These are phyloP conservation scores for Aphyosemion australe DNA, from an alignment of 2,113 vertebrate genomes.

Conservation along the genomic window DNA sequence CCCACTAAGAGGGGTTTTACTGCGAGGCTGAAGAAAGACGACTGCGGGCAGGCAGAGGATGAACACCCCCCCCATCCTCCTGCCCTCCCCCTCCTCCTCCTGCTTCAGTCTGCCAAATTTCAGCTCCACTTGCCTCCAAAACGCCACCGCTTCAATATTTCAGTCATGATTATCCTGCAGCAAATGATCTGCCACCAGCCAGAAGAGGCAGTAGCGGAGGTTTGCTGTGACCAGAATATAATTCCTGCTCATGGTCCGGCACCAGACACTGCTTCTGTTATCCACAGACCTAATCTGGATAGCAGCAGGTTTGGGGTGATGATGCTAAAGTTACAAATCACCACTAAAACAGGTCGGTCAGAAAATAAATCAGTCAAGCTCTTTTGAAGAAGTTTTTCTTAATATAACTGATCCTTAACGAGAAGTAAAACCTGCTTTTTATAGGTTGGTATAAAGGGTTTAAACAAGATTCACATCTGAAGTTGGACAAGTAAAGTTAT, in stretches of 20 bases:
- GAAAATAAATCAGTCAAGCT: no score
- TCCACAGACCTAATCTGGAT: not conserved
- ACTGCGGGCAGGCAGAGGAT: slow-evolving; percentile 65
- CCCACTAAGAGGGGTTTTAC: slow-evolving; percentile 80
- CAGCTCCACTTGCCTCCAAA: slow-evolving; percentile 46
- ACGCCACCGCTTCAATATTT: slow-evolving; percentile 51
- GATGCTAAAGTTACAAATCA: no score
- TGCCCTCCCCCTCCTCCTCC: slow-evolving; percentile 5
- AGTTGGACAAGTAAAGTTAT: no score
- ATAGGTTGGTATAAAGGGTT: no score
- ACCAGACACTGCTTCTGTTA: not conserved
- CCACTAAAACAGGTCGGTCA: no score
- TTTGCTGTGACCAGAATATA: not conserved
- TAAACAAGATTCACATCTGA: no score
- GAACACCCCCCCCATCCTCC: slow-evolving; percentile 37
- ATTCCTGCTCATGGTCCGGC: not conserved
- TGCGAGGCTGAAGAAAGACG: slow-evolving; percentile 78
- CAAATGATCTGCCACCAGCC: slow-evolving; percentile 53
- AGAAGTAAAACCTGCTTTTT: no score
- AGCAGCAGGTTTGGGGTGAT: not conserved
- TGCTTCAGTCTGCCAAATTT: slow-evolving; percentile 48
- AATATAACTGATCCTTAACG: no score
- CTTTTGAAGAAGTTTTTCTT: no score
- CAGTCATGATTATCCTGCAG: slow-evolving; percentile 70
- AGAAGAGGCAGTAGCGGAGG: slow-evolving; percentile 32